Percentiles rank a stretch among this genome's conserved stretches.
Conservation (phyloP, 1,140 invertebrate genomes). For the Drosophila sp. region DNA sequence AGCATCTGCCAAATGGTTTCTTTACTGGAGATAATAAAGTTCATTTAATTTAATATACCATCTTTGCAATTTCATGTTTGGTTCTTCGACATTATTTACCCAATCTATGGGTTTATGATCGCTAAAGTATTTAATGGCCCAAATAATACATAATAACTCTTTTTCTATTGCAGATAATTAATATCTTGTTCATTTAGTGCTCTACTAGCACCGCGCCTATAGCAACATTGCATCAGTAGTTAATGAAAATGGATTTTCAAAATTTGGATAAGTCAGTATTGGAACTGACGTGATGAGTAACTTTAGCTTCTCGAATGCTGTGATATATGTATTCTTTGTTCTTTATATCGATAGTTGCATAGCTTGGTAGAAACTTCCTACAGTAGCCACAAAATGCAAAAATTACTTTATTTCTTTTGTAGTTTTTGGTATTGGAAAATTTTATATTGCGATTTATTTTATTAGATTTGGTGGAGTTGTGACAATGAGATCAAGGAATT, state of each 20-base stretch:
- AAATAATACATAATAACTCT: too few relatives aligned
- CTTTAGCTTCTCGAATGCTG: neutral
- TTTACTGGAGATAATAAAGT: too few relatives aligned
- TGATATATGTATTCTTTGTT: neutral
- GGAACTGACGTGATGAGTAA: neutral
- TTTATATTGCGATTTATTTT: neutral
- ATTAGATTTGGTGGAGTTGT: slow-evolving; percentile 4
- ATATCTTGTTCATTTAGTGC: too few relatives aligned
- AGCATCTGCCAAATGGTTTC: too few relatives aligned
- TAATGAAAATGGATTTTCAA: slow-evolving; percentile 1
- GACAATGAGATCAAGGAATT: neutral
- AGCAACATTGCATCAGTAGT: slow-evolving; percentile 1
- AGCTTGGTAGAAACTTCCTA: neutral
- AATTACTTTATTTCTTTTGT: neutral
- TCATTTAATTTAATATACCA: too few relatives aligned
- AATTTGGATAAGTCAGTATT: neutral
- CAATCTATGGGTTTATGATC: too few relatives aligned
- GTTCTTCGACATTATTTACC: too few relatives aligned
- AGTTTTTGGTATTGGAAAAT: slow-evolving; percentile 2
- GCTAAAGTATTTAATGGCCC: too few relatives aligned
- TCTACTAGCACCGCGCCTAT: slow-evolving; percentile 8
- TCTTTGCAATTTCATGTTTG: too few relatives aligned
- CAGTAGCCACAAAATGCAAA: neutral
- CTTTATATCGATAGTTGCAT: neutral
- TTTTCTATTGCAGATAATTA: too few relatives aligned